A percentile compares a stretch with the other conserved stretches of the same genome.
phyloP scores from a whole-genome alignment of 2,113 vertebrate species.

The Dasyprocta punctata region DNA sequence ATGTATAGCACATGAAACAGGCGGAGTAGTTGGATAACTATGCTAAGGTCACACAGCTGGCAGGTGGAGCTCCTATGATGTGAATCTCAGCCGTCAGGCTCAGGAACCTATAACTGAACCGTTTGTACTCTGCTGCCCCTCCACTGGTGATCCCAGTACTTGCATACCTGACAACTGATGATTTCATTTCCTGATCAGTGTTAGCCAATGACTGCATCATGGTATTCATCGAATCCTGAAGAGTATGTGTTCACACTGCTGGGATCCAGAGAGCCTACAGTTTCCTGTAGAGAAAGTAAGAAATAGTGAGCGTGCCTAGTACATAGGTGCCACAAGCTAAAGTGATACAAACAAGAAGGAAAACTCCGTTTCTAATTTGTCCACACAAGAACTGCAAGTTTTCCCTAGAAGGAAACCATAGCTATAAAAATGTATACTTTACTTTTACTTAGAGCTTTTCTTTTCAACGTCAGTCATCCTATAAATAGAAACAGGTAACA shows the following conservation, averaged over 20 bases:
- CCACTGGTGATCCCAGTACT: background rate
- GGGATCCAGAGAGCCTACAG: slow-evolving; percentile 68
- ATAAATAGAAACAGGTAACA: slow-evolving; percentile 49
- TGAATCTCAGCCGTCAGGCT: background rate
- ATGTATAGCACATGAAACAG: background rate
- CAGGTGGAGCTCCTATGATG: background rate
- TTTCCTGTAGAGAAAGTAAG: slow-evolving; percentile 73
- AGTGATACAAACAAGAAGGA: slow-evolving; percentile 74
- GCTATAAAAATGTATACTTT: background rate
- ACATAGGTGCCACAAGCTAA: slow-evolving; percentile 66
- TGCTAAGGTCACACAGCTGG: background rate
- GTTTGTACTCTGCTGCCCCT: background rate
- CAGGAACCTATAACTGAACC: background rate
- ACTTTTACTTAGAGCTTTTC: background rate
- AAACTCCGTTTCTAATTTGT: slow-evolving; percentile 79
- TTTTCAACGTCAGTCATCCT: slow-evolving; percentile 43
- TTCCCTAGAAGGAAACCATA: slow-evolving; percentile 41
- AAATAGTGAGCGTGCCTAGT: slow-evolving; percentile 62
- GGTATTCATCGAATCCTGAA: slow-evolving; percentile 73
- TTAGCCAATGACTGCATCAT: background rate
- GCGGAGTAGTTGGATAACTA: background rate
- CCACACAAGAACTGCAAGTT: slow-evolving; percentile 60
- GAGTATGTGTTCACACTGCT: slow-evolving; percentile 73
- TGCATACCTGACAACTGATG: background rate
- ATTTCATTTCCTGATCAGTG: slow-evolving; percentile 6